A percentile compares a stretch with the other conserved stretches of the same genome.
phyloP scores from a whole-genome alignment of 2,888 invertebrate genomes.

The Itoplectis maculator region DNA sequence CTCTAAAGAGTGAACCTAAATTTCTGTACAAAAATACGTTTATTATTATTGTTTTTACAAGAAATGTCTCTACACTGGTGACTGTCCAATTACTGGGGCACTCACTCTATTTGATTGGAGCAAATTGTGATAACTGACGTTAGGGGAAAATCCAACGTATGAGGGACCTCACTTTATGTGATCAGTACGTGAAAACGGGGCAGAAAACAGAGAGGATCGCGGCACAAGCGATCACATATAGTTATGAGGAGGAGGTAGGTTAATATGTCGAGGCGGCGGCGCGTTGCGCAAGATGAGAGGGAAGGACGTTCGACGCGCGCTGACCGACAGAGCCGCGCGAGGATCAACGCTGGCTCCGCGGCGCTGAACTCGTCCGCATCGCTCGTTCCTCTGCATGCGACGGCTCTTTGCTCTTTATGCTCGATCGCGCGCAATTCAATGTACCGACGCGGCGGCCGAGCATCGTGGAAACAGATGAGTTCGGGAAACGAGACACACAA shows the following conservation, averaged over 20 bases:
- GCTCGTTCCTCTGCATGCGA: slow-evolving; percentile 33
- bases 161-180: not conserved
- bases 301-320: slow-evolving; percentile 5
- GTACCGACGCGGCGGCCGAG: slow-evolving; percentile 17
- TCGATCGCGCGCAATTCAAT: slow-evolving; percentile 65
- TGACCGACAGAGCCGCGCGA: slow-evolving; percentile 5
- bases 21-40: no score
- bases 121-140: not conserved
- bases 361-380: slow-evolving; percentile 26
- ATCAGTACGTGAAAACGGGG: slow-evolving; percentile 19
- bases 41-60: no score
- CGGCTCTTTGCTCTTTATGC: slow-evolving; percentile 48
- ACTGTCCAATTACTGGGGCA: no score
- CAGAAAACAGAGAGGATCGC: slow-evolving; percentile 37
- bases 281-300: slow-evolving; percentile 35
- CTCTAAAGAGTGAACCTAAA: no score
- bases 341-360: slow-evolving; percentile 16
- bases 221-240: slow-evolving; percentile 65
- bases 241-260: slow-evolving; percentile 69
- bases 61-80: no score
- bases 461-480: slow-evolving; percentile 26
- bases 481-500: not conserved
- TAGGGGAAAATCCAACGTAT: not conserved
- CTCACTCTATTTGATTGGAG: not conserved
- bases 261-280: slow-evolving; percentile 62